These are phyloP conservation scores for Echinops telfairi DNA, from an alignment of 2,113 vertebrate genomes.

Conservation along the genomic window DNA sequence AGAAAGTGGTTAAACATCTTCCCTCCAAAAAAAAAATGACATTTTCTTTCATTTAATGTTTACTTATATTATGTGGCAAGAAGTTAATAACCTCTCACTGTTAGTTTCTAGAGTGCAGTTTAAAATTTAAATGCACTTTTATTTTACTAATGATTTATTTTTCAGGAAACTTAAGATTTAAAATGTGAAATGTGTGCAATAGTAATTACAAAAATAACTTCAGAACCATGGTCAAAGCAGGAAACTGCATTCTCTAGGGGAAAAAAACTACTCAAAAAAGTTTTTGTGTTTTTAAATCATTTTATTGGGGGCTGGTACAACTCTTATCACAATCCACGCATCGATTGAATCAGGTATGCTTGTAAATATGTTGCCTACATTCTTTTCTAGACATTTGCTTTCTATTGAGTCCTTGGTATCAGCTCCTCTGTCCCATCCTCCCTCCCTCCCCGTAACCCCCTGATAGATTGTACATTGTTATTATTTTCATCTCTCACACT, in stretches of 20 bases:
- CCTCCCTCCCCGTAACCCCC: too few species aligned
- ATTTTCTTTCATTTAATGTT: slow-evolving; percentile 45
- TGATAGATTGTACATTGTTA: too few species aligned
- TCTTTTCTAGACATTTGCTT: too few species aligned
- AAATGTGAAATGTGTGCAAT: neutral
- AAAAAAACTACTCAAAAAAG: neutral
- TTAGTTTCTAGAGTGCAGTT: neutral
- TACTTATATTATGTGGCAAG: slow-evolving; percentile 47
- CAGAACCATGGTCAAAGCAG: neutral
- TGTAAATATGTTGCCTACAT: too few species aligned
- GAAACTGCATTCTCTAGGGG: neutral
- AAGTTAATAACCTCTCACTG: neutral
- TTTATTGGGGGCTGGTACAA: neutral
- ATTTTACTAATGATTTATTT: neutral
- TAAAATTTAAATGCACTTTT: slow-evolving; percentile 44
- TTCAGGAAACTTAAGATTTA: neutral
- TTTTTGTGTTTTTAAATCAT: neutral
- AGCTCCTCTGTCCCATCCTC: too few species aligned
- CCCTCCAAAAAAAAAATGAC: slow-evolving; percentile 31
- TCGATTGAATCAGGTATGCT: too few species aligned
- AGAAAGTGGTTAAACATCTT: slow-evolving; percentile 66
- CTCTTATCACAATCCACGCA: too few species aligned
- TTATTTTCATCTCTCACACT: too few species aligned
- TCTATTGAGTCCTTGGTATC: too few species aligned
- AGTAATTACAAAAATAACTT: slow-evolving; percentile 30